Evolutionary conservation across 2,888 invertebrate species (phyloP), one percentile per base, ranked within the genome.

Genomic region (Rutpela maculata): DNA sequence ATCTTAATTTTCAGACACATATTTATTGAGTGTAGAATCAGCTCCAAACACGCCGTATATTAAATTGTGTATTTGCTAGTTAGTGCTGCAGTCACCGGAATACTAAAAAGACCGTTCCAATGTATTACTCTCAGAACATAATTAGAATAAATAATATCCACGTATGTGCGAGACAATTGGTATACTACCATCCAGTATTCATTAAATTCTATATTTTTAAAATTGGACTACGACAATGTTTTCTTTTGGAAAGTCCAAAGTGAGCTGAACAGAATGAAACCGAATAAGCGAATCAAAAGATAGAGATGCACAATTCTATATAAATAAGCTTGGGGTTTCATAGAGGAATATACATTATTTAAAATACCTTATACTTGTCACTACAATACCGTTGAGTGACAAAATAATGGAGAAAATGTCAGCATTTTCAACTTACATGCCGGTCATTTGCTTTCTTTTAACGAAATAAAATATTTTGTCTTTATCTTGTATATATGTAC

Each of bases 391-490:
- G 17, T 18, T 69, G 69, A 69, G 35, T 69, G 69, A 69, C 69
- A 69, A 59, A 59, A 59, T 69, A 69, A 69, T 69, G 69, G 59
- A 59, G 57, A 69, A 57, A 35, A 57, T 18, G 56, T 59, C 57
- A 38, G 15, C 17, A 55, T 43, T 67, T 67, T 56, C 22, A 17
- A 7, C 17, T 7, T 56, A 15, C 69, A 35, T 22, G 57, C 18
- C n/a, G 55, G 35, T 18, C 19, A 38, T 43, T 19, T 6, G 43
- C 15, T 65, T 65, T 22, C 19, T 12, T 11, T 38, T 19, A 65
- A 65, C n/a, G 50, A 50, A 50, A n/a, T 50, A 50, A n/a, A 4
- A 50, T 7, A n/a, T n/a, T n/a, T n/a, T 50, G n/a, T 50, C n/a
- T 50, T 50, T 17, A 50, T n/a, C n/a, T 15, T 4, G n/a, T 4